Base-by-base conservation (phyloP, 2,888 invertebrate genomes). In the Fragum fragum region DNA sequence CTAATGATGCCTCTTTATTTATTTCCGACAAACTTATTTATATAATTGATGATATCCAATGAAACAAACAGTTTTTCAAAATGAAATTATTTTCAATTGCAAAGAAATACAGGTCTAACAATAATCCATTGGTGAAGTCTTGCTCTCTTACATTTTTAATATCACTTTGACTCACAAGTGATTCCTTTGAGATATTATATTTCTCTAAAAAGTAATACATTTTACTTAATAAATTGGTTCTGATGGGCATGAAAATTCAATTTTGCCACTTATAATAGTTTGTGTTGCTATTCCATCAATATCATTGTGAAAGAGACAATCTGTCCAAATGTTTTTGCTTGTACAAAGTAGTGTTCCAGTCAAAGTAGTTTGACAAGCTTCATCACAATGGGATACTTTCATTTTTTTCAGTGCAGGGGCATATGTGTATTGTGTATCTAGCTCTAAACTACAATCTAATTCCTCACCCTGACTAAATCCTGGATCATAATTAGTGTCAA, bases 201-300 rank as follows among this genome's bases (percentile, higher is more conserved):
- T 23, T 55, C 29, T 75, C 75, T 75, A 75, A 42, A 75, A 55
- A 75, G 23, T 57, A 75, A 55, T 36, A 53, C 68, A 75, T 75
- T 28, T 55, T 75, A 53, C 18, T 28, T 28, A 29, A 29, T 28
- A 7, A 42, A 75, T 32, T 75, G 57, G 16, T 55, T 53, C 32
- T 23, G 68, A 21, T 26, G 28, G 55, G 39, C 29, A 42, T 39
- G 53, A 29, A 69, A 69, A 11, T 68, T 16, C 21, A 74, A 16
- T 55, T 68, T 55, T 9, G 68, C 75, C 21, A 68, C 16, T 55
- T 53, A 57, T 36, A 11, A 36, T 11, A 23, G 75, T 69, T 23
- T 75, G 75, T 61, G 57, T 26, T 57, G 16, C 28, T 18, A 11
- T 26, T 61, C 26, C 42, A 3, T 47, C 52, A 47, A 52, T 63